These are phyloP conservation scores for Ptilodon capucinus DNA, from an alignment of 2,888 invertebrate species.

Conservation along the genomic window DNA sequence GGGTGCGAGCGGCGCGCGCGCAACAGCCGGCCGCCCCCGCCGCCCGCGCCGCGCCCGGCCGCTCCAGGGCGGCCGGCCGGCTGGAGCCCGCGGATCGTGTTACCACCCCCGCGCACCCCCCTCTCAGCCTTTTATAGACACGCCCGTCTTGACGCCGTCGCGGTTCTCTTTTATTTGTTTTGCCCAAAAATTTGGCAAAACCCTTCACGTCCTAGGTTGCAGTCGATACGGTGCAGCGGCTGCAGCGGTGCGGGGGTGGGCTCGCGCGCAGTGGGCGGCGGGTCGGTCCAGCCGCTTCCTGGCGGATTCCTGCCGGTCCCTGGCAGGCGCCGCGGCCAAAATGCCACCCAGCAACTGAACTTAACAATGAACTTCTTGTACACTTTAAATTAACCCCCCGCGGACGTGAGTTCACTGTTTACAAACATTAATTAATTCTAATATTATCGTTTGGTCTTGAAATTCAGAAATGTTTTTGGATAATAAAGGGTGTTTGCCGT, in stretches of 20 bases:
- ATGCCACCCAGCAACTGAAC: slow-evolving; percentile 64
- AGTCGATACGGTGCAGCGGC: slow-evolving; percentile 19
- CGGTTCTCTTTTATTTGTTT: slow-evolving; percentile 77
- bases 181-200: slow-evolving; percentile 77
- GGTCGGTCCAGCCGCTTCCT: slow-evolving; percentile 50
- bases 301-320: slow-evolving; percentile 60
- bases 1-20: slow-evolving; percentile 69
- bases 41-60: slow-evolving; percentile 30
- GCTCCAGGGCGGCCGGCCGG: slow-evolving; percentile 77
- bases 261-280: slow-evolving; percentile 31
- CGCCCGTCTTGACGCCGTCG: slow-evolving; percentile 73
- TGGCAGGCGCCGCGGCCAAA: slow-evolving; percentile 55
- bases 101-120: slow-evolving; percentile 82
- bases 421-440: slow-evolving; percentile 68
- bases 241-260: slow-evolving; percentile 14
- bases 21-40: slow-evolving; percentile 41
- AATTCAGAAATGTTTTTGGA: slow-evolving; percentile 26
- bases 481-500: slow-evolving; percentile 17
- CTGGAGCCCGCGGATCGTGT: slow-evolving; percentile 81
- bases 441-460: slow-evolving; percentile 44
- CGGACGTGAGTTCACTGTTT: slow-evolving; percentile 53
- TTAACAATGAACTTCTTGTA: slow-evolving; percentile 75
- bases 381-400: slow-evolving; percentile 57
- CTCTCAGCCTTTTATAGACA: slow-evolving; percentile 82
- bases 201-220: slow-evolving; percentile 49